Base-by-base conservation (phyloP, 2,113 vertebrate species). In the Paralichthys olivaceus region DNA sequence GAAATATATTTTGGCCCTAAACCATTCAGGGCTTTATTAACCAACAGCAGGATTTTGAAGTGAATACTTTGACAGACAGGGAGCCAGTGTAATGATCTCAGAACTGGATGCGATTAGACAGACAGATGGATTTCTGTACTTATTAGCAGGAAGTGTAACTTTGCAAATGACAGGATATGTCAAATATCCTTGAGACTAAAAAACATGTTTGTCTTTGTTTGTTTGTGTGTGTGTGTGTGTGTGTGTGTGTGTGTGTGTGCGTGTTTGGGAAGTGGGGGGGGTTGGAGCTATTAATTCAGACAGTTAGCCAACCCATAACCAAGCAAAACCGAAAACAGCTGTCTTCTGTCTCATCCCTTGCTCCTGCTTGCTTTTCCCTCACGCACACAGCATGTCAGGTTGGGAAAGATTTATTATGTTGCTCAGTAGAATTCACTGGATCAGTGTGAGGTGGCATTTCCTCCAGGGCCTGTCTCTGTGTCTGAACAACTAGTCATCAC, bases 271-370 rank as follows among this genome's bases (percentile, higher is more conserved):
- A 28, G 28, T 55, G 57, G 34, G 47, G 49, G 49, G 19, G 49
- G 20, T 20, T 12, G 1, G 25, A 28, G 65, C 37, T 60, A 73
- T 81, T 79, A 72, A 77, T 84, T 79, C 83, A 87, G 75, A 80
- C 54, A 53, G 76, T 78, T 76, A 76, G 73, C 72, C 71, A 69
- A 69, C 58, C 54, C 43, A 0, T 79, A 80, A 85, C 86, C 84
- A 82, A 75, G 69, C 29, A 51, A 76, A 89, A 89, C 54, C 73
- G 70, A 74, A 88, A 85, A 84, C 87, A 91, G 86, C 86, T 76
- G 84, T 72, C 69, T 64, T 61, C 61, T 34, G 45, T 74, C 69
- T 81, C 79, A 81, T 82, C 84, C 69, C 20, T 66, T 25, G 19
- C 74, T 74, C 56, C 32, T 40, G 34, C 63, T 71, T 45, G 14